Evolutionary conservation across 64 coral and sea anemone genomes (phyloP), one percentile per base, ranked within the genome.

Genomic region (Astreopora myriophthalma): DNA sequence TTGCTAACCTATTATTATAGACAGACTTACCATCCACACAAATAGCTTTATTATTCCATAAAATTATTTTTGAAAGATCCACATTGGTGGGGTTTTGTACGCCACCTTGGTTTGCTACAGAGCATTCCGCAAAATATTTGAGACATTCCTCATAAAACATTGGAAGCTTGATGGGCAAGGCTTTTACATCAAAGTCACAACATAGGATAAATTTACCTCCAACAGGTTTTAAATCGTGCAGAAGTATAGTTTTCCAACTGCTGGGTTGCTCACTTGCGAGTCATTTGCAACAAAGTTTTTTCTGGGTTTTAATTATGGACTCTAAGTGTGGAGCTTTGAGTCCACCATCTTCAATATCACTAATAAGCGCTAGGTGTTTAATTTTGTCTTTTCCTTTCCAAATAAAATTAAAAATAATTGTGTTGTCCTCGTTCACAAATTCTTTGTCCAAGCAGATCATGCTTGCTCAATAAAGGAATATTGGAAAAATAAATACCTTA

Each of bases 351-450:
- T 34, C 69, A 49, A 32, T 48, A 29, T 69, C 33, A 20, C 23
- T 34, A 69, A 86, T 70, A 34, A 86, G 31, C 2, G 58, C 28
- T 40, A 44, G 4, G 63, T 32, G 29, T 62, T 86, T 86, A 8
- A 86, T 40, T 48, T 86, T 86, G 61, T 86, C 62, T 39, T 86
- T 86, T 70, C 82, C 82, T 27, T 87, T 74, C 85, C 85, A 87
- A 71, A 72, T 48, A 55, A 87, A 87, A 27, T 69, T 24, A 29
- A 69, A 87, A 6, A 87, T 34, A 20, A 72, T 36, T n/a, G 25
- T 37, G 31, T 87, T 87, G 22, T 42, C 66, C 24, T 87, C 84
- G 36, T 87, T 87, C 24, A 87, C 48, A 34, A 87, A 87, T 8
- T 87, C 36, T 33, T 87, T 73, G 71, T 87, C 42, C 11, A 11